Percentiles rank a stretch among this genome's conserved stretches.
phyloP scores from a whole-genome alignment of 64 coral and sea anemone species.

The Catalaphyllia jardinei region DNA sequence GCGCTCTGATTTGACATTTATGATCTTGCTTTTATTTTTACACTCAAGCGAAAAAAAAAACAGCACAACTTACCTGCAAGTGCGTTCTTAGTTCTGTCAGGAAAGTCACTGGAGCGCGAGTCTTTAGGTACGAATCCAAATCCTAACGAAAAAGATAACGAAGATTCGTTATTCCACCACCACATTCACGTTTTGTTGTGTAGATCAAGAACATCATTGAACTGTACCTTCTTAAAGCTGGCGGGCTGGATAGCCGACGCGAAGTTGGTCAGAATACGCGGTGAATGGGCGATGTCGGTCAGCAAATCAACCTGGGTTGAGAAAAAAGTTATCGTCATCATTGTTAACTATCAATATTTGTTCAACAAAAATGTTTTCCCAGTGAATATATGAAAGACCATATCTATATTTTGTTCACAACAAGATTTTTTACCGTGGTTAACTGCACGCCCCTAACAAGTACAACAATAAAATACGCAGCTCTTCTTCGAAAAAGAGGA shows the following conservation, averaged over 20 bases:
- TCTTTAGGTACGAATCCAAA: constrained; percentile 97
- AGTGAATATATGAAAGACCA: no score
- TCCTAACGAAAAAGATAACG: constrained; percentile 57
- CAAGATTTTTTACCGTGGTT: no score
- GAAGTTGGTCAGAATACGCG: constrained; percentile 94
- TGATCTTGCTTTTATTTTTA: not conserved
- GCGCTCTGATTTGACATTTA: not conserved
- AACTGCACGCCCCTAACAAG: no score
- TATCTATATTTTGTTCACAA: no score
- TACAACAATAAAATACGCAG: no score
- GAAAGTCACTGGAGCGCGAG: constrained; percentile 95
- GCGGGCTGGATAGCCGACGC: constrained; percentile 90
- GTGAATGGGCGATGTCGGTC: constrained; percentile 97
- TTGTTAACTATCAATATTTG: no score
- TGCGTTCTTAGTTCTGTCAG: constrained; percentile 91
- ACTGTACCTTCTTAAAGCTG: constrained; percentile 93
- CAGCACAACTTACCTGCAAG: constrained; percentile 64
- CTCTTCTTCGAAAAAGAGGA: no score
- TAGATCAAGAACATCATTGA: not conserved
- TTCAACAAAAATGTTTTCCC: no score
- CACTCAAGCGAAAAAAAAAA: not conserved
- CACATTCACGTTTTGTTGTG: not conserved
- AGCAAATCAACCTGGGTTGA: constrained; percentile 86
- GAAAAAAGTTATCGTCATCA: not conserved
- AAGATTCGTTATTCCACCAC: not conserved